Evolutionary conservation across 53 echinoderm and acorn worm genomes (phyloP), one percentile per base, ranked within the genome.

Genomic region (Holothuria scabra): DNA sequence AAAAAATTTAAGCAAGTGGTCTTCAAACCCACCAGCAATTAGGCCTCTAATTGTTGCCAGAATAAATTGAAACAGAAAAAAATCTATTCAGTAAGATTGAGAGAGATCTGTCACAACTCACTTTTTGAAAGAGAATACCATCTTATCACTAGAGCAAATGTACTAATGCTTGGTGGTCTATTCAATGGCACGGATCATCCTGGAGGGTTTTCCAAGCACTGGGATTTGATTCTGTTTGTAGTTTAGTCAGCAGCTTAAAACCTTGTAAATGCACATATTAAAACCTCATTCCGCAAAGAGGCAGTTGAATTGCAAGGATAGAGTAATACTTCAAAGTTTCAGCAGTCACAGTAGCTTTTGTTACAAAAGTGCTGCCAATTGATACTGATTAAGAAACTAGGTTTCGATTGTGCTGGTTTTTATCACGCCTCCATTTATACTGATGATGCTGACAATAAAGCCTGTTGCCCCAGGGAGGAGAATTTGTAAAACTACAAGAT

Each of bases 151-250:
- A 20, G 68, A 68, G 34, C 68, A 68, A 68, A 68, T 68, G 68
- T 68, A 21, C 25, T 76, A 76, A 76, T 76, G 56, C 76, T n/a
- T 76, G 76, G 76, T 76, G 76, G 76, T 56, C 76, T 48, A 76
- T 76, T 76, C 76, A 76, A 20, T 22, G 23, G 46, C 76, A 76
- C 56, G 70, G 13, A 23, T 48, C 76, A 76, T 56, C 56, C n/a
- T 31, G 68, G 18, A 2, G 68, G 44, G 44, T 68, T 38, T 68
- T 68, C n/a, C 33, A 38, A 68, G 64, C 68, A 9, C 5, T 2
- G 68, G 34, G 68, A 68, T 68, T 33, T 35, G 68, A 68, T 68
- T 68, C 68, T 76, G 76, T 76, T 56, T 23, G 14, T 48, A 19
- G 29, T 76, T 76, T 44, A 76, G 16, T 46, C 38, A 76, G 14